A percentile compares a stretch with the other conserved stretches of the same genome.
These are phyloP conservation scores for Melipona bicolor DNA, from an alignment of 2,888 invertebrate genomes.

Conservation along the genomic window DNA sequence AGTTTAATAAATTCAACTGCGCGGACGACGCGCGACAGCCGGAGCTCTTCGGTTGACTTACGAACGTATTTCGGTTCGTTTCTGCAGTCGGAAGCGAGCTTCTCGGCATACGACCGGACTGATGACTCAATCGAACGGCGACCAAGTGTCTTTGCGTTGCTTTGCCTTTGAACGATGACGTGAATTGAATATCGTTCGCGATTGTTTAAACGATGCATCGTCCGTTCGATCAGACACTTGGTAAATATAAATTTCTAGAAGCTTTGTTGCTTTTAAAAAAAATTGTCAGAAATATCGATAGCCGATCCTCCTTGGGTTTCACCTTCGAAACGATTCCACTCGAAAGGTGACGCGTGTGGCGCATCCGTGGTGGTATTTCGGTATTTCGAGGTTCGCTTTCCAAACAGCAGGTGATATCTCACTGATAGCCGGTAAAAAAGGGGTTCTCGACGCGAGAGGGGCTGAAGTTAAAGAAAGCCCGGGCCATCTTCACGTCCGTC, in stretches of 20 bases:
- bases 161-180: not conserved
- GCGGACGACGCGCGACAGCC: constrained; percentile 50
- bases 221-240: too few relatives aligned
- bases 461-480: constrained; percentile 64
- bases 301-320: not conserved
- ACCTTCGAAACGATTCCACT: not conserved
- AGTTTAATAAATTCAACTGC: constrained; percentile 66
- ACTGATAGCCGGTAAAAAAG: constrained; percentile 63
- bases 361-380: constrained; percentile 23
- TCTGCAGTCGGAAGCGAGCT: constrained; percentile 35
- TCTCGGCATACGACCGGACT: not conserved
- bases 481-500: constrained; percentile 73
- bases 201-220: too few relatives aligned
- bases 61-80: constrained; percentile 49
- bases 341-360: constrained; percentile 1
- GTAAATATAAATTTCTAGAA: not conserved
- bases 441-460: constrained; percentile 44
- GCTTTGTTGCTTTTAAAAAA: not conserved
- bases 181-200: too few relatives aligned
- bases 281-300: not conserved
- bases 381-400: constrained; percentile 57
- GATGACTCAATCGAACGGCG: constrained; percentile 35
- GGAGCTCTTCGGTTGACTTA: constrained; percentile 52
- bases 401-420: constrained; percentile 72
- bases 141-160: not conserved